Base-by-base conservation (phyloP, 2,113 vertebrate species). In the Formicarius rufipectus region DNA sequence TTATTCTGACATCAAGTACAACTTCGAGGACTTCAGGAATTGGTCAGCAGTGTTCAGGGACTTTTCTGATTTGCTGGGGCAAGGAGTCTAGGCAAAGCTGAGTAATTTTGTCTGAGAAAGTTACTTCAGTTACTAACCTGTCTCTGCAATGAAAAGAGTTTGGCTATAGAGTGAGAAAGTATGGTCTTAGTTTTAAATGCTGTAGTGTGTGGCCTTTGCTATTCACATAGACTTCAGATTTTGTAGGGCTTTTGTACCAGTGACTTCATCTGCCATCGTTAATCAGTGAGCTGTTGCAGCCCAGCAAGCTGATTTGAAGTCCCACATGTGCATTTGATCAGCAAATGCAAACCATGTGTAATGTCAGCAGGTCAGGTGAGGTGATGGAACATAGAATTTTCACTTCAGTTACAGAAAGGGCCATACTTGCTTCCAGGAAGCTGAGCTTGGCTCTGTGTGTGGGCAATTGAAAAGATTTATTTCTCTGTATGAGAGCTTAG, bases 351-450 rank as follows among this genome's bases (percentile, higher is more conserved):
- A 96, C 95, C 91, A 87, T 96, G 95, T 96, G 95, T 96, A 95
- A 88, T 96, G 95, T 97, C 95, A 96, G 97, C 97, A 90, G 95
- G 96, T 96, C 94, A 93, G 53, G 87, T 67, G 95, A 97, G 95
- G 90, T 93, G 96, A 96, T 76, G 96, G 97, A 95, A 94, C 71
- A 72, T 82, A 95, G 88, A 97, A 81, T 91, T 96, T 97, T 95
- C 91, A 89, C 96, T 89, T 96, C 96, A 87, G 94, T 98, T 98
- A 98, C 98, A 98, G 98, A 97, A 98, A 97, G 93, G 93, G 87
- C 95, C 64, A 68, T 88, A 81, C 80, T 82, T 90, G 96, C 97
- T 98, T 98, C 98, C 98, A 98, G 98, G 98, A 98, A 98, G 97
- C 97, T 35, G 76, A 84, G 74, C 95, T 97, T 98, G 97, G 97